Conservation (phyloP, 2,113 vertebrate species). For the Tachysurus fulvidraco region DNA sequence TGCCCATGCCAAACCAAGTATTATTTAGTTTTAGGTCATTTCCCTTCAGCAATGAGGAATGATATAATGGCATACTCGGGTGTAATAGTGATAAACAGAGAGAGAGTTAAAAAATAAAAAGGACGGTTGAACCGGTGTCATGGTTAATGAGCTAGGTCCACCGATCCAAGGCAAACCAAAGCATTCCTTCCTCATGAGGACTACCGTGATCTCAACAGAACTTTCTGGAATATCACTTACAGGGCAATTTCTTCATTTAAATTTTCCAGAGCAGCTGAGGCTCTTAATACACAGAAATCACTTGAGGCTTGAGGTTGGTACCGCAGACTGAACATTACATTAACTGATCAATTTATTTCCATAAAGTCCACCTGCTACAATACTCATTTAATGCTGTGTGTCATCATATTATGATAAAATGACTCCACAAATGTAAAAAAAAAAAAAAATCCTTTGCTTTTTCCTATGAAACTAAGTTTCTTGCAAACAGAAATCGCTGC, state of each 20-base stretch:
- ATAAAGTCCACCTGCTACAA: conserved; percentile 46
- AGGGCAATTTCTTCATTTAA: conserved; percentile 43
- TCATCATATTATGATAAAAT: conserved; percentile 1
- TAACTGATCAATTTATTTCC: conserved; percentile 46
- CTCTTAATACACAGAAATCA: conserved; percentile 16
- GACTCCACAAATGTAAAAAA: background rate
- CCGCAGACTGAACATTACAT: conserved; percentile 41
- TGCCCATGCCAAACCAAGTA: conserved; percentile 13
- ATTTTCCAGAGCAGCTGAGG: conserved; percentile 39
- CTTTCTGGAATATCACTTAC: conserved; percentile 48
- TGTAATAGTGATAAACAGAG: conserved; percentile 10
- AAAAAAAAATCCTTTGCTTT: background rate
- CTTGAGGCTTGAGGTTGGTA: conserved; percentile 19
- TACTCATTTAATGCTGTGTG: background rate
- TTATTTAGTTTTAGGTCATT: conserved; percentile 36
- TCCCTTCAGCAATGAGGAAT: conserved; percentile 18
- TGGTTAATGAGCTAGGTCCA: conserved; percentile 27
- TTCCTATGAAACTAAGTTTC: background rate
- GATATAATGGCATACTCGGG: background rate
- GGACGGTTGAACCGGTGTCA: conserved; percentile 20
- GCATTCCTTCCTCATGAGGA: conserved; percentile 54
- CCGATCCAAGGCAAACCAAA: conserved; percentile 53
- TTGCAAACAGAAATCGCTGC: background rate
- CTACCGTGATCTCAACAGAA: conserved; percentile 36
- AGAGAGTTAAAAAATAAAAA: background rate